Evolutionary conservation across 2,113 vertebrate genomes (phyloP), one percentile per base, ranked within the genome.

Genomic region (Triplophysa dalaica): DNA sequence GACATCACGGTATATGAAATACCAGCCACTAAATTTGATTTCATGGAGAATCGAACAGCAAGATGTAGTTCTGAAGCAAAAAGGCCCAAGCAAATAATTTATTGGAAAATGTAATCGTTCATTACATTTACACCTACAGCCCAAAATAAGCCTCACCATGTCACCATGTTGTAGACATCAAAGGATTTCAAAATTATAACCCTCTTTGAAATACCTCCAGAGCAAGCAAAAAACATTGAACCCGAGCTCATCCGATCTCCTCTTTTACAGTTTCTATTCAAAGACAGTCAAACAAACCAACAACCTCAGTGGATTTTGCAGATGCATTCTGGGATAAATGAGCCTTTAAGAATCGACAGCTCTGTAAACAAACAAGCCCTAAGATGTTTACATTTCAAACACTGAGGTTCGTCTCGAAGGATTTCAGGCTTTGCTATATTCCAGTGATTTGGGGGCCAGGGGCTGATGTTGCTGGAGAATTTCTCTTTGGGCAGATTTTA

Each of bases 361-460:
- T 78, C 81, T 70, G 77, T 81, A 89, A 89, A 90, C 88, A 92
- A 91, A 90, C 89, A 92, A 84, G 77, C 78, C 87, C 63, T 90
- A 80, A 91, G 91, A 91, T 91, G 89, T 91, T 90, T 92, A 88
- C 88, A 89, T 85, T 85, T 82, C 86, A 66, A 82, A 77, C 80
- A 22, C 83, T 33, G 76, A 56, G 1, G 77, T 77, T 80, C 76
- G 84, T 85, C 89, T 74, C 88, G 22, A 19, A 84, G 87, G 89
- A 86, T 33, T 64, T 19, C 75, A 38, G 78, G 17, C 78, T 73
- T 38, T n/a, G 78, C 78, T 78, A 43, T 45, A 52, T 64, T 72
- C 56, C 67, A 83, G 79, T 78, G 52, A 84, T 84, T 84, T 74
- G 64, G 75, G 72, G 48, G 69, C 56, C 67, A 24, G 62, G 68